phyloP scores from a whole-genome alignment of 2,113 vertebrate species.

The Odontesthes bonariensis region DNA sequence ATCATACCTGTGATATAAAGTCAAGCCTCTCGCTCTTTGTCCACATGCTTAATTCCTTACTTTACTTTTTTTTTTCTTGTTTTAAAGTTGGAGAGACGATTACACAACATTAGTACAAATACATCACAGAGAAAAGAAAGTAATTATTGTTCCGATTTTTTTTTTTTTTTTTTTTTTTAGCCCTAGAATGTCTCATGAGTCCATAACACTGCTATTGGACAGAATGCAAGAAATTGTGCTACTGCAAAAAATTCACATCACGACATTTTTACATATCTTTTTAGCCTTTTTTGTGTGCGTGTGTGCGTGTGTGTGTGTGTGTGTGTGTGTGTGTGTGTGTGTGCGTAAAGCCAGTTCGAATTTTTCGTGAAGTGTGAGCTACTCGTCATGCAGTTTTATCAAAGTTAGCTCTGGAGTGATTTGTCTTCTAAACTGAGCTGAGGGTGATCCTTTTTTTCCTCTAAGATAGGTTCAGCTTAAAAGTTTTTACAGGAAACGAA shows the following conservation, averaged over 20 bases:
- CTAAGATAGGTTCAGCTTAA: slow-evolving; percentile 33
- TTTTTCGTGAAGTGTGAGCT: slow-evolving; percentile 55
- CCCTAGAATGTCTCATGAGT: slow-evolving; percentile 73
- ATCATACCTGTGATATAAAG: slow-evolving; percentile 17
- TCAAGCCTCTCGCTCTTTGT: slow-evolving; percentile 22
- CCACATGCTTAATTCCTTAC: slow-evolving; percentile 55
- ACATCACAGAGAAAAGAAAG: slow-evolving; percentile 78
- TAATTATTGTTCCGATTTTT: slow-evolving; percentile 53
- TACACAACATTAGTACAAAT: slow-evolving; percentile 77
- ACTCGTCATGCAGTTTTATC: slow-evolving; percentile 80
- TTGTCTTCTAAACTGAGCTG: slow-evolving; percentile 38
- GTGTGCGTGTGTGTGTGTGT: too few relatives aligned
- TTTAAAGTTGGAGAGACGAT: slow-evolving; percentile 59
- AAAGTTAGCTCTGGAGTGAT: slow-evolving; percentile 47
- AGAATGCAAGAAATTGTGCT: slow-evolving; percentile 81
- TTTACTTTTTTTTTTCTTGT: slow-evolving; percentile 43
- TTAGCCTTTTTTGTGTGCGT: too few relatives aligned
- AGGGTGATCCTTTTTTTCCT: slow-evolving; percentile 43
- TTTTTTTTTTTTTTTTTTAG: slow-evolving; percentile 59
- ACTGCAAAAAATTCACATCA: slow-evolving; percentile 78
- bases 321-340: slow-evolving; percentile 36
- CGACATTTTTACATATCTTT: slow-evolving; percentile 56
- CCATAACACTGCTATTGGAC: slow-evolving; percentile 63
- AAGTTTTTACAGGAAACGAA: slow-evolving; percentile 25
- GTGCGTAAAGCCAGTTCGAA: slow-evolving; percentile 56